Evolutionary conservation across 2,113 vertebrate genomes (phyloP).

Genomic region (Mesitornis unicolor): DNA sequence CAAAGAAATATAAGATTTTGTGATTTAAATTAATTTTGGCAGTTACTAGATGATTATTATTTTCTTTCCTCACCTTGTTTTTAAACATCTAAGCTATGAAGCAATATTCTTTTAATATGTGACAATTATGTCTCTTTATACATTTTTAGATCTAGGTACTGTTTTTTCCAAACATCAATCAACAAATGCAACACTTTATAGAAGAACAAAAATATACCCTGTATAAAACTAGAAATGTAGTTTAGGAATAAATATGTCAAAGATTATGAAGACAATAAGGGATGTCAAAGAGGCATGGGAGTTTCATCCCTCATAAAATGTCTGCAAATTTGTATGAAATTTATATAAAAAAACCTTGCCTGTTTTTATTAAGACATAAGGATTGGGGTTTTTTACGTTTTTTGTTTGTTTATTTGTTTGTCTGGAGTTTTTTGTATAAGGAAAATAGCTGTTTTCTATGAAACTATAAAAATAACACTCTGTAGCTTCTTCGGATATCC

Average conservation of each 20-base stretch:
- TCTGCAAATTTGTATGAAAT: background rate
- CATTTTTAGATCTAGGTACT: background rate
- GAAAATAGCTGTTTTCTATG: background rate
- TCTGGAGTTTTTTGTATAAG: background rate
- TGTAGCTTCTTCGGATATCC: background rate
- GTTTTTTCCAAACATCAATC: background rate
- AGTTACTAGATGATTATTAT: background rate
- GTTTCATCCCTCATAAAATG: background rate
- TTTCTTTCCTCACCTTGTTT: background rate
- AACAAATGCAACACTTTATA: background rate
- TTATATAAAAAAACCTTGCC: background rate
- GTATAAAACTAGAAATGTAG: background rate
- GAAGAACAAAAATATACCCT: background rate
- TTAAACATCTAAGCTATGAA: background rate
- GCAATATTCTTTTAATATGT: background rate
- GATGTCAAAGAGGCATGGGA: background rate
- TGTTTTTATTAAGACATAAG: background rate
- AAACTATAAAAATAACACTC: background rate
- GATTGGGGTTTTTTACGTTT: too few species aligned
- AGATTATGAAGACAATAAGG: background rate
- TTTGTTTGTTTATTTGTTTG: too few species aligned
- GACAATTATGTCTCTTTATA: background rate
- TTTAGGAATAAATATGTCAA: background rate
- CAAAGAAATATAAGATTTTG: background rate
- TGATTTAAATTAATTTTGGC: background rate